Evolutionary conservation across 2,113 vertebrate genomes (phyloP), one percentile per base, ranked within the genome.

Genomic region (Balaeniceps rex): DNA sequence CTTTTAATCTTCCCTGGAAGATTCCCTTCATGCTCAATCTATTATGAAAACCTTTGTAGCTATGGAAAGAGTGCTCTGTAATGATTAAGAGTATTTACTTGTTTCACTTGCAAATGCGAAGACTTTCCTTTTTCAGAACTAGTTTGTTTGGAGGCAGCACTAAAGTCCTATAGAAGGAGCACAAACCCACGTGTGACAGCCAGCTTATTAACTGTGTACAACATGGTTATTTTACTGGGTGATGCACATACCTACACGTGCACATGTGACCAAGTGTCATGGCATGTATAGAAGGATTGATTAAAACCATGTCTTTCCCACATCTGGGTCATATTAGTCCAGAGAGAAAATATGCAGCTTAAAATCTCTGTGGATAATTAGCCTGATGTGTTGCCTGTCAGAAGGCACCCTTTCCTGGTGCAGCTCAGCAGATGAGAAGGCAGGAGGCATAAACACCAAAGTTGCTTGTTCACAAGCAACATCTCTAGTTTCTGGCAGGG

Each of bases 311-410:
- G 89, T 80, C 74, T 93, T 96, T 92, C 87, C 80, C 86, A 97
- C 97, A 98, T 98, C 97, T 98, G 98, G 68, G 51, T 93, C 60
- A 33, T 61, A 92, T 98, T 97, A 98, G 78, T 83, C 65, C 68
- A 63, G 83, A 91, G 91, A 94, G 93, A 93, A 97, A 98, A 96
- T 79, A 88, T 46, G 82, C 94, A 95, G 38, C 89, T 91, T 79
- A 54, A 80, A 96, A 80, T 93, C 93, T 77, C 91, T 93, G 70
- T 16, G 70, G 83, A 91, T 97, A 97, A 98, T 97, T 88, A 96
- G 58, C 57, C 74, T 69, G 93, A 84, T 60, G 81, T 92, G 79
- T 51, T 95, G 78, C 86, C 95, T 96, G 87, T 88, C 90, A 51
- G 90, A 95, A 91, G 66, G 88, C 87, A 91, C 66, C 89, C 90